Percentiles rank a stretch among this genome's conserved stretches.
phyloP scores from a whole-genome alignment of 2,888 invertebrate species.

The Pasiphila rectangulata region DNA sequence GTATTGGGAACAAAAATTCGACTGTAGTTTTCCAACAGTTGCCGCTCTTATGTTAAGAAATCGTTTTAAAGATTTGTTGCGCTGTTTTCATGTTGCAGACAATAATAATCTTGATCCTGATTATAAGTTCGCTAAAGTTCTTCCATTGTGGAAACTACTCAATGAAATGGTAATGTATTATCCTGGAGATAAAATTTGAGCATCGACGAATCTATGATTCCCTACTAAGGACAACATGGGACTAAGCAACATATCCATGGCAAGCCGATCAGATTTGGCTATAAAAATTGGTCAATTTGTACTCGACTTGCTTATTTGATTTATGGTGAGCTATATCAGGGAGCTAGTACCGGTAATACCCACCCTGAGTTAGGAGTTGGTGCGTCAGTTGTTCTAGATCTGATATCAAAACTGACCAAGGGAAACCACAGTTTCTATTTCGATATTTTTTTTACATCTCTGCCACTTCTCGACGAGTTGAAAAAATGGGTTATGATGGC shows the following conservation, averaged over 20 bases:
- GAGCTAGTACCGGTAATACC: no score
- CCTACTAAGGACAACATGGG: slow-evolving; percentile 36
- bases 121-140: slow-evolving; percentile 41
- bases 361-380: no score
- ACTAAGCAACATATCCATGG: background rate
- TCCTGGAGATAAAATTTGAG: slow-evolving; percentile 27
- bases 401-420: no score
- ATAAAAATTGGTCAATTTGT: slow-evolving; percentile 36
- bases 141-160: slow-evolving; percentile 33
- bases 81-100: slow-evolving; percentile 26
- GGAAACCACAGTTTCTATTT: slow-evolving; percentile 14
- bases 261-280: no score
- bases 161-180: background rate
- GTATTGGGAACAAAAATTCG: slow-evolving; percentile 38
- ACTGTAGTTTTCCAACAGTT: slow-evolving; percentile 36
- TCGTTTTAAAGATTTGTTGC: slow-evolving; percentile 38
- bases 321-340: slow-evolving; percentile 40
- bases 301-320: slow-evolving; percentile 35
- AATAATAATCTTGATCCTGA: slow-evolving; percentile 30
- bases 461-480: background rate
- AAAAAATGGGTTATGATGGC: background rate
- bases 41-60: slow-evolving; percentile 38
- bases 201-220: slow-evolving; percentile 47
- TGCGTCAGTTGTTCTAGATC: no score
- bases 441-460: slow-evolving; percentile 23